Percentiles rank a stretch among this genome's conserved stretches.
Conservation (phyloP, 53 echinoderm and acorn worm genomes). For the Temnopleurus reevesii region DNA sequence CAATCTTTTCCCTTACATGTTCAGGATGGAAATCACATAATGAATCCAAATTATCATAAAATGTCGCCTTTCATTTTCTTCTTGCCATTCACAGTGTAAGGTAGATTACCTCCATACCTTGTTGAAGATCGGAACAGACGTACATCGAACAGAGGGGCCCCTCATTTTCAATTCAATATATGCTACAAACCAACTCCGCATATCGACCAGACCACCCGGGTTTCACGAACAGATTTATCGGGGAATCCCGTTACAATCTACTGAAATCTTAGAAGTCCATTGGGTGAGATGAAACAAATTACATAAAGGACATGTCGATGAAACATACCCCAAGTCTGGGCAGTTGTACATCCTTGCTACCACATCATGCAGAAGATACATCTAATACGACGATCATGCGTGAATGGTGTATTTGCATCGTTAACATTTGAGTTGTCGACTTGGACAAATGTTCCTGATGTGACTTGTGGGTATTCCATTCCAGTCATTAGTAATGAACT, state of each 20-base stretch:
- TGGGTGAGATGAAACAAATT: too few relatives aligned
- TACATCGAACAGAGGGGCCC: background rate
- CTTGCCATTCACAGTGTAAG: background rate
- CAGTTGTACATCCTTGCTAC: background rate
- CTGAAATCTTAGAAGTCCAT: too few relatives aligned
- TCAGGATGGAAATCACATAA: too few relatives aligned
- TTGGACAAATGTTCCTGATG: background rate
- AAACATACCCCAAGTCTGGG: too few relatives aligned
- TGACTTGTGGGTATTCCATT: conserved; percentile 26
- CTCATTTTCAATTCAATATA: conserved; percentile 37
- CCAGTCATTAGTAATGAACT: background rate
- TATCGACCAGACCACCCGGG: conserved; percentile 24
- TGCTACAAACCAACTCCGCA: conserved; percentile 6
- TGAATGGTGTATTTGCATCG: background rate
- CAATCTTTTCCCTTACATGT: too few relatives aligned
- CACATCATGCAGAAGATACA: background rate
- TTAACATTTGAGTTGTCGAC: background rate
- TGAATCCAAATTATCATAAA: background rate
- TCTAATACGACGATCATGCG: background rate
- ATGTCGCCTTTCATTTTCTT: background rate
- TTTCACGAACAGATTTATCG: too few relatives aligned
- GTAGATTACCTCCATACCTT: background rate
- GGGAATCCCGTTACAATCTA: too few relatives aligned
- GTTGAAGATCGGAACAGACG: background rate
- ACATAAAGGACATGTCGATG: too few relatives aligned